Conservation (phyloP, 2,888 invertebrate species). For the Rotaria macrura region DNA sequence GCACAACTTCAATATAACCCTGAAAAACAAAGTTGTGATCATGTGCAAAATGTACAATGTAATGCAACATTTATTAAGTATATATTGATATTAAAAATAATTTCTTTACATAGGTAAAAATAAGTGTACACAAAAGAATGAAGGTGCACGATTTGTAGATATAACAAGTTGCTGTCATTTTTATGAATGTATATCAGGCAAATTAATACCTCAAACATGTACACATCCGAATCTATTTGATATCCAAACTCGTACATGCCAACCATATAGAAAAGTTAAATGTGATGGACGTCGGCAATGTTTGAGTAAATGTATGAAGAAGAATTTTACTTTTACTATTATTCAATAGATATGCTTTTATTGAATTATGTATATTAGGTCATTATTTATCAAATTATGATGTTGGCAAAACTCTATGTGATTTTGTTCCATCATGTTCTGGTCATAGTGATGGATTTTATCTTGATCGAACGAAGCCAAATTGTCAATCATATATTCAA, state of each 20-base stretch:
- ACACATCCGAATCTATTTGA: conserved; percentile 29
- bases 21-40: conserved; percentile 28
- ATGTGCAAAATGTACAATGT: conserved; percentile 26
- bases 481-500: conserved; percentile 26
- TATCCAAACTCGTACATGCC: conserved; percentile 26
- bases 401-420: conserved; percentile 20
- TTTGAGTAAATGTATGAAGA: conserved; percentile 25
- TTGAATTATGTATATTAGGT: background rate
- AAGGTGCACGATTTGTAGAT: conserved; percentile 31
- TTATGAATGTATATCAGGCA: conserved; percentile 31
- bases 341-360: background rate
- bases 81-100: background rate
- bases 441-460: conserved; percentile 30
- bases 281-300: conserved; percentile 30
- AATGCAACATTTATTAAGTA: background rate
- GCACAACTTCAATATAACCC: conserved; percentile 27
- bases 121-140: conserved; percentile 27
- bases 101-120: background rate
- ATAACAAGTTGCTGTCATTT: conserved; percentile 32
- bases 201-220: conserved; percentile 27
- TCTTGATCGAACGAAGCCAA: conserved; percentile 27
- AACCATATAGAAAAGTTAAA: conserved; percentile 30
- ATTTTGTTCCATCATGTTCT: conserved; percentile 30
- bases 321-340: too few species aligned
- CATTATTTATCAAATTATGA: conserved; percentile 31